Evolutionary conservation across 2,113 vertebrate species (phyloP), one percentile per base, ranked within the genome.

Genomic region (Phasianus colchicus): DNA sequence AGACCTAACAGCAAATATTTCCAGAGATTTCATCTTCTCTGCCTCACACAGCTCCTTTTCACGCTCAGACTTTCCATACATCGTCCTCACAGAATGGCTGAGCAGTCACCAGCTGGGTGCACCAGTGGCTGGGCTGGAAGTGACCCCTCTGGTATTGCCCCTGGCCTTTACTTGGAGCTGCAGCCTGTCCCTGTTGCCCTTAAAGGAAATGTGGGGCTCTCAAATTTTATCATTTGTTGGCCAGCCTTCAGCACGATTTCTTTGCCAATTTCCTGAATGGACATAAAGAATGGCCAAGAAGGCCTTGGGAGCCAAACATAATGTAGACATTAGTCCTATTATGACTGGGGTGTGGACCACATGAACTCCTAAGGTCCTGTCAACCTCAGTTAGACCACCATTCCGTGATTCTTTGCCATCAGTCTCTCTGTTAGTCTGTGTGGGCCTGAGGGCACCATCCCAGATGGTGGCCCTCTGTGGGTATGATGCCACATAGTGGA

Each of bases 1-100:
- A 95, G 94, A 78, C 70, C 81, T 82, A 58, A 76, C 83, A 93
- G 95, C 91, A 95, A 96, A 79, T 89, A 83, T 96, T 96, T 96
- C 95, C 95, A 79, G 89, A 96, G 91, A 95, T 93, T 96, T 96
- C 86, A 79, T 94, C 89, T 96, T 86, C 92, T 90, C 90, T 4
- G 6, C 92, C 93, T 96, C 0, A 1, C 80, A 36, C 30, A 69
- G 83, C 92, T 96, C 86, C 79, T 86, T 94, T 86, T 73, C 11
- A 0, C 52, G 65, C 72, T 96, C 96, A 96, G 77, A 96, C n/a
- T 96, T 96, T 96, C 95, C 95, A 84, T 75, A 8, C 54, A 52
- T 66, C 7, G 0, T 93, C 54, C 86, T 95, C 83, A 21, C 36
- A 87, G 89, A 42, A 90, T 45, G 81, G 90, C 90, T 94, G 95